Percentiles rank a stretch among this genome's conserved stretches.
These are phyloP conservation scores for Phyllotreta striolata DNA, from an alignment of 2,888 invertebrate species.

Conservation along the genomic window DNA sequence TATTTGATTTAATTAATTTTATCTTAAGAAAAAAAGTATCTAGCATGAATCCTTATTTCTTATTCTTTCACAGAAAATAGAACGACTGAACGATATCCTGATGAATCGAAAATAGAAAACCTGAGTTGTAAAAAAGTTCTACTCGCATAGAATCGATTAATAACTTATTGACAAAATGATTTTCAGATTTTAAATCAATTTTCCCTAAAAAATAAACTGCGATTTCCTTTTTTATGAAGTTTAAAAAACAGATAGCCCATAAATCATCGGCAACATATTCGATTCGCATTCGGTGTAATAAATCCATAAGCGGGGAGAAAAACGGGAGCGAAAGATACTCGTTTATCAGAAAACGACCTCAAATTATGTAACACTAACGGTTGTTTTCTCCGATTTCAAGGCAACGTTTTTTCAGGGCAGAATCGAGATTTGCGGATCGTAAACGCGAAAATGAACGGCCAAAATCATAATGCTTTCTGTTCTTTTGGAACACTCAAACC, in stretches of 20 bases:
- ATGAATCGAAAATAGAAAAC: too few relatives aligned
- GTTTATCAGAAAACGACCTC: slow-evolving; percentile 31
- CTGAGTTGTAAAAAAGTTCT: too few relatives aligned
- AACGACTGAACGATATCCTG: too few relatives aligned
- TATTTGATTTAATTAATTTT: too few relatives aligned
- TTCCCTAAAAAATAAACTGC: background rate
- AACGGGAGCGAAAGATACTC: slow-evolving; percentile 20
- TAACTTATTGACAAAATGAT: too few relatives aligned
- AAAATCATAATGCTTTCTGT: slow-evolving; percentile 14
- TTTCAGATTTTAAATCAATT: slow-evolving; percentile 1
- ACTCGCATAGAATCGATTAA: too few relatives aligned
- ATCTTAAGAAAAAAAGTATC: too few relatives aligned
- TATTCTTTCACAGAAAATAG: too few relatives aligned
- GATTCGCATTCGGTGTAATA: slow-evolving; percentile 15
- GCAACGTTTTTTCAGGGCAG: slow-evolving; percentile 22
- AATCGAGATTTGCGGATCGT: slow-evolving; percentile 9
- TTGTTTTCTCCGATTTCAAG: slow-evolving; percentile 29
- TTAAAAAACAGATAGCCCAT: slow-evolving; percentile 3
- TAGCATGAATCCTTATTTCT: too few relatives aligned
- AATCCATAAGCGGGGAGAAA: slow-evolving; percentile 20
- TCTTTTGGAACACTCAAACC: background rate
- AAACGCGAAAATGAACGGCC: slow-evolving; percentile 14
- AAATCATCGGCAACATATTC: slow-evolving; percentile 12
- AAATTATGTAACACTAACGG: slow-evolving; percentile 35
- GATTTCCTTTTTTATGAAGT: slow-evolving; percentile 10